These are phyloP conservation scores for Sylvietta virens DNA, from an alignment of 2,113 vertebrate species.

Conservation along the genomic window DNA sequence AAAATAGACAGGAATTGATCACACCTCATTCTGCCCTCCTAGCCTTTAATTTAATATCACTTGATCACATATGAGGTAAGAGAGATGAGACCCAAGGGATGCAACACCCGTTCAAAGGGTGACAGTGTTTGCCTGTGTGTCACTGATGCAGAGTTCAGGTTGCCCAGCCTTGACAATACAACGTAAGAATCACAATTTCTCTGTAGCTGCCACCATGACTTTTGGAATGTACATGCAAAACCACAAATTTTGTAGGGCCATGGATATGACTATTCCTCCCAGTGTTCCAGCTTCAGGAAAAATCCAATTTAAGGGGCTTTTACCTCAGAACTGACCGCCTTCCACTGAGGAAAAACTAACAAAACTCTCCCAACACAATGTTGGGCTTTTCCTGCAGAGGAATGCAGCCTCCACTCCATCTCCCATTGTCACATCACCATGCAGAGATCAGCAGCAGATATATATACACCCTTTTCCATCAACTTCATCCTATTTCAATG, in stretches of 20 bases:
- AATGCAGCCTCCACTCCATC: not conserved
- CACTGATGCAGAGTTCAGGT: not conserved
- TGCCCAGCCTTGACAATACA: not conserved
- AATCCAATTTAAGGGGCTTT: not conserved
- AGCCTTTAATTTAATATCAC: not conserved
- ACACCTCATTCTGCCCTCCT: not conserved
- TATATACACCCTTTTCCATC: not conserved
- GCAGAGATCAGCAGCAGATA: not conserved
- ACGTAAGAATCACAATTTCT: not conserved
- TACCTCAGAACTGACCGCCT: not conserved
- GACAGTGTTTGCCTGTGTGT: not conserved
- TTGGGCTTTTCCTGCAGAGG: not conserved
- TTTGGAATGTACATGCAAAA: not conserved
- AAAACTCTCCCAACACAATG: accelerated
- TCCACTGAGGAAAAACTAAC: not conserved
- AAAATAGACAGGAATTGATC: not conserved
- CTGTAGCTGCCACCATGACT: not conserved
- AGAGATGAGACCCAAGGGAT: not conserved
- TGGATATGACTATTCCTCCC: not conserved
- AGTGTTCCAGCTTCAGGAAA: not conserved
- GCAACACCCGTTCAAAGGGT: not conserved
- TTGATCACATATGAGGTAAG: not conserved
- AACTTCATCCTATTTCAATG: not conserved
- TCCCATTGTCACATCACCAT: not conserved
- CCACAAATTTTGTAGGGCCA: not conserved